Evolutionary conservation across 2,113 vertebrate species (phyloP).

Genomic region (Riparia riparia): DNA sequence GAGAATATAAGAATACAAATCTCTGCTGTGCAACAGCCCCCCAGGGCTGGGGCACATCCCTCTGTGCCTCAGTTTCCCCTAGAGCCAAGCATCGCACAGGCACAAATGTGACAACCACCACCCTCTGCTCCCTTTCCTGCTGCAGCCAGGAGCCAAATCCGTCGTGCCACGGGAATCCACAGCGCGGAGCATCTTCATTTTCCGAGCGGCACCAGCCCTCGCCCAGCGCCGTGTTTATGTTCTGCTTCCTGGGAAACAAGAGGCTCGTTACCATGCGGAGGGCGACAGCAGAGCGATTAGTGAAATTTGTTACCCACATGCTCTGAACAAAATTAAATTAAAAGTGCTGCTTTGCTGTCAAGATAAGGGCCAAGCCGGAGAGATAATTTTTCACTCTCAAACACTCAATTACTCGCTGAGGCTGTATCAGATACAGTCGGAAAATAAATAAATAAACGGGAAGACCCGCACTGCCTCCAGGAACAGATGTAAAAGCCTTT

Average conservation of each 20-base stretch:
- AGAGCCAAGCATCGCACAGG: fast-evolving
- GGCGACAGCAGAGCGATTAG: slow-evolving; percentile 79
- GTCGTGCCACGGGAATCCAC: neutral
- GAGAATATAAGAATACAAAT: neutral
- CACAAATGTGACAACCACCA: fast-evolving
- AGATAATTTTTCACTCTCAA: slow-evolving; percentile 85
- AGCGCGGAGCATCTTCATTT: neutral
- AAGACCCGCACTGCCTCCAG: slow-evolving; percentile 52
- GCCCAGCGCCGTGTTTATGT: slow-evolving; percentile 15
- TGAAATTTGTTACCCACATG: slow-evolving; percentile 82
- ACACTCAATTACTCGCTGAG: slow-evolving; percentile 82
- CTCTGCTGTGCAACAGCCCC: neutral
- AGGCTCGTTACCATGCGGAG: slow-evolving; percentile 76
- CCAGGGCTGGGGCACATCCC: fast-evolving
- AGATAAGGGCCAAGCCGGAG: slow-evolving; percentile 82
- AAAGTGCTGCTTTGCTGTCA: slow-evolving; percentile 83
- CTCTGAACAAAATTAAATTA: slow-evolving; percentile 85
- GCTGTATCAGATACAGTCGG: slow-evolving; percentile 78
- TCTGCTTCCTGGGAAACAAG: slow-evolving; percentile 73
- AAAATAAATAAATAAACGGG: slow-evolving; percentile 53
- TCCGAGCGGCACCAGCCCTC: neutral
- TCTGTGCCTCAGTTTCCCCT: neutral
- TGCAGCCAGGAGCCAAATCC: neutral
- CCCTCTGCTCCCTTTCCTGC: neutral
- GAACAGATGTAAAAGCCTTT: slow-evolving; percentile 76